Evolutionary conservation across 2,797 vertebrate species (phyloP).

Genomic region (Lepidocolaptes lacrymiger): DNA sequence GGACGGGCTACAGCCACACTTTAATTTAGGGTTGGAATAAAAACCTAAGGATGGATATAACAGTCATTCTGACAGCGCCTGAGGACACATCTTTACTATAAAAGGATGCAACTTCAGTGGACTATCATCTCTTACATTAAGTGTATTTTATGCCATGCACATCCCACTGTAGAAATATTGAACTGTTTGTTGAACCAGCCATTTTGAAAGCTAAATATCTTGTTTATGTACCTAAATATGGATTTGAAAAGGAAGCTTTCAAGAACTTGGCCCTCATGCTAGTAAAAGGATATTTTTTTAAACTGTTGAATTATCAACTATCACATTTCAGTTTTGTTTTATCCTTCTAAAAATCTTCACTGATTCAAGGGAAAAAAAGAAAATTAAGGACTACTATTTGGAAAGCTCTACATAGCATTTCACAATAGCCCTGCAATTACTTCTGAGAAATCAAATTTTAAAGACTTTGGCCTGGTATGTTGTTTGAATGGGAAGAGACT

Average conservation of each 20-base stretch:
- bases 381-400: background rate
- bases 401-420: background rate
- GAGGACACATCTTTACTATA: background rate
- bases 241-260: background rate
- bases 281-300: background rate
- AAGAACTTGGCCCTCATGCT: background rate
- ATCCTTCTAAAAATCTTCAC: background rate
- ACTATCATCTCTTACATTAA: background rate
- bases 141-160: background rate
- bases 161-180: background rate
- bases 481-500: background rate
- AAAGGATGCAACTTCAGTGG: background rate
- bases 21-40: background rate
- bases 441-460: background rate
- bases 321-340: background rate
- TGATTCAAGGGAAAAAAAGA: background rate
- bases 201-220: background rate
- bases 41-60: background rate
- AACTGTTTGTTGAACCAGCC: background rate
- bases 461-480: background rate
- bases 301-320: background rate
- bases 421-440: background rate
- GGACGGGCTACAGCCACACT: background rate
- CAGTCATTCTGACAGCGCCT: background rate
- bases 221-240: background rate